Evolutionary conservation across 2,797 vertebrate genomes (phyloP), one percentile per base, ranked within the genome.

Genomic region (Coregonus ussuriensis): DNA sequence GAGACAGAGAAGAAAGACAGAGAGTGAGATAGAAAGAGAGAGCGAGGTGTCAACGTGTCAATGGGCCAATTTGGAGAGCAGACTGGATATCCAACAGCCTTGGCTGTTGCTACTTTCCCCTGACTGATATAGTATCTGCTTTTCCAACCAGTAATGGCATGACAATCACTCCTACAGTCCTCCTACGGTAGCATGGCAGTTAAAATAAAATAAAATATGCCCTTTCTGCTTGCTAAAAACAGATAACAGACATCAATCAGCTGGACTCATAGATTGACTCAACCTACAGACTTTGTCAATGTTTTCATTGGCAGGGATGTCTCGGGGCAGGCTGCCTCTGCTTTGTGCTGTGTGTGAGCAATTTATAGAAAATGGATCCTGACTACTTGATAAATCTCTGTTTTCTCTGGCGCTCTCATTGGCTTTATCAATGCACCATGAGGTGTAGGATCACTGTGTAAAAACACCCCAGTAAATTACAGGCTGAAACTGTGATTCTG

Each of bases 241-340:
- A 80, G 76, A 84, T 72, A 80, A 87, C 79, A 66, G 41, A 79
- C 83, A 88, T 89, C 82, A 72, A 71, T 54, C 90, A 5, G 18
- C 77, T 18, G 51, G 81, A 83, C 76, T 78, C 75, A 79, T 54
- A 84, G 37, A 81, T 41, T 63, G 52, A 81, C 80, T 80, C 76
- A 76, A 80, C 66, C 70, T 73, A 82, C 71, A 84, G 80, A 86
- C 76, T 87, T 87, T 77, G 84, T 87, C 78, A 84, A 75, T 76
- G 83, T 31, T 94, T 92, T 90, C 78, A n/a, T 86, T 91, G 88
- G 82, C 84, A 77, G 78, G 31, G 71, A 59, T 77, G 25, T 53
- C 71, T 54, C 70, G 47, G 75, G 72, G 81, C 3, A 54, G 59
- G 81, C 79, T 74, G 31, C 63, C 54, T 33, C 15, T 82, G 76